Evolutionary conservation across 2,888 invertebrate genomes (phyloP).

Genomic region (Kuschelorhynchus macadamiae): DNA sequence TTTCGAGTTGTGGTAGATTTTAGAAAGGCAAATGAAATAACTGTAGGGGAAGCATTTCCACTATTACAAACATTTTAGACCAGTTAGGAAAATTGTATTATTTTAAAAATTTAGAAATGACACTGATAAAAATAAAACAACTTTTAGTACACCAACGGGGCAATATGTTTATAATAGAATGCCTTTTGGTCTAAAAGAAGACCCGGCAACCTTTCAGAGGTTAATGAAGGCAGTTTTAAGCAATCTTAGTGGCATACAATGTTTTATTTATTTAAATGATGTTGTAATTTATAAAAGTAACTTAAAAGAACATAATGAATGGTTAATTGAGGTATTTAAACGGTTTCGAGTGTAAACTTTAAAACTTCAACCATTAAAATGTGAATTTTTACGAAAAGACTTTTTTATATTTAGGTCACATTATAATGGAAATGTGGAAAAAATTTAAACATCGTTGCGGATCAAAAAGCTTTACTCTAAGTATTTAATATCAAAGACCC

Average conservation of each 20-base stretch:
- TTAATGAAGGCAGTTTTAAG: slow-evolving; percentile 53
- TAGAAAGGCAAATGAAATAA: slow-evolving; percentile 6
- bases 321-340: slow-evolving; percentile 53
- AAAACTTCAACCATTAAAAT: slow-evolving; percentile 58
- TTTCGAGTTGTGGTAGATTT: slow-evolving; percentile 9
- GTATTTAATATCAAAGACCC: too few species aligned
- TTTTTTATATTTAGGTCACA: slow-evolving; percentile 3
- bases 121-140: slow-evolving; percentile 1
- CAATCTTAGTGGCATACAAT: slow-evolving; percentile 44
- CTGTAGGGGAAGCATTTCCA: slow-evolving; percentile 13
- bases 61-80: slow-evolving; percentile 8
- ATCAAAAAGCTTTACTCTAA: too few species aligned
- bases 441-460: too few species aligned
- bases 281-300: too few species aligned
- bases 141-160: slow-evolving; percentile 29
- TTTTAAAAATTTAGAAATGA: slow-evolving; percentile 18
- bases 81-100: slow-evolving; percentile 16
- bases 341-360: slow-evolving; percentile 52
- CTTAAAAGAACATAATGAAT: slow-evolving; percentile 40
- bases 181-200: slow-evolving; percentile 54
- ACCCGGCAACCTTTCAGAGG: slow-evolving; percentile 53
- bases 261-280: slow-evolving; percentile 60
- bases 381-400: slow-evolving; percentile 55
- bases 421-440: slow-evolving; percentile 10
- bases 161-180: slow-evolving; percentile 53